Percentiles rank a stretch among this genome's conserved stretches.
These are phyloP conservation scores for Lasioglossum baleicum DNA, from an alignment of 1,140 invertebrate species.

Conservation along the genomic window DNA sequence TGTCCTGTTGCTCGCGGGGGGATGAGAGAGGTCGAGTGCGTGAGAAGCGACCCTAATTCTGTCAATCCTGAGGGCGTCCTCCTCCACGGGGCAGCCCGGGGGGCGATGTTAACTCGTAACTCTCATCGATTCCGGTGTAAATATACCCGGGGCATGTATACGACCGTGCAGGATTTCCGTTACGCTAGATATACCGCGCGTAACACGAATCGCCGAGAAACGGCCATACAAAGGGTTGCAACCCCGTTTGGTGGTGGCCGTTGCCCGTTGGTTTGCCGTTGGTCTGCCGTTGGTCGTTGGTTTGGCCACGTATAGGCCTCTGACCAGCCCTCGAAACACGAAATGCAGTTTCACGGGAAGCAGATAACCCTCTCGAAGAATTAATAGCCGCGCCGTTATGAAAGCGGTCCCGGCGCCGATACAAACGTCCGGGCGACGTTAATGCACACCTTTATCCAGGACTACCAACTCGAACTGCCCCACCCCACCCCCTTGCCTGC, in stretches of 20 bases:
- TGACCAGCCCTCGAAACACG: constrained; percentile 28
- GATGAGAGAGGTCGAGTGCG: constrained; percentile 25
- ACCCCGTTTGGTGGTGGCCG: constrained; percentile 1
- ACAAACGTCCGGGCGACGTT: background rate
- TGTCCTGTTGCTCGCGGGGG: constrained; percentile 52
- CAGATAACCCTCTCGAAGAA: constrained; percentile 55
- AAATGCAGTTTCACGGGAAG: constrained; percentile 48
- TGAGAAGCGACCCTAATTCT: constrained; percentile 62
- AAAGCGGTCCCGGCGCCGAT: constrained; percentile 15
- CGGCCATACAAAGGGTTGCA: constrained; percentile 27
- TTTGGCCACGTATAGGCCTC: background rate
- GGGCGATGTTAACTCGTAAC: constrained; percentile 62
- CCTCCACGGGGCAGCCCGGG: background rate
- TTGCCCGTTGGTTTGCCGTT: background rate
- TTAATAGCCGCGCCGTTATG: constrained; percentile 50
- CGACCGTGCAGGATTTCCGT: constrained; percentile 61
- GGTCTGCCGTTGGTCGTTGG: constrained; percentile 6
- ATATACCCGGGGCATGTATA: constrained; percentile 61
- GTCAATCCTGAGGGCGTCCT: constrained; percentile 44
- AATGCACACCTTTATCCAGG: background rate
- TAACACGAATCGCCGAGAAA: constrained; percentile 58
- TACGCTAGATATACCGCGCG: constrained; percentile 56
- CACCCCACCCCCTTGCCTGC: too few species aligned
- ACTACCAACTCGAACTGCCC: background rate
- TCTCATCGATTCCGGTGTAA: constrained; percentile 67